Base-by-base conservation (phyloP, 2,888 invertebrate genomes). In the Chorisops tibialis region DNA sequence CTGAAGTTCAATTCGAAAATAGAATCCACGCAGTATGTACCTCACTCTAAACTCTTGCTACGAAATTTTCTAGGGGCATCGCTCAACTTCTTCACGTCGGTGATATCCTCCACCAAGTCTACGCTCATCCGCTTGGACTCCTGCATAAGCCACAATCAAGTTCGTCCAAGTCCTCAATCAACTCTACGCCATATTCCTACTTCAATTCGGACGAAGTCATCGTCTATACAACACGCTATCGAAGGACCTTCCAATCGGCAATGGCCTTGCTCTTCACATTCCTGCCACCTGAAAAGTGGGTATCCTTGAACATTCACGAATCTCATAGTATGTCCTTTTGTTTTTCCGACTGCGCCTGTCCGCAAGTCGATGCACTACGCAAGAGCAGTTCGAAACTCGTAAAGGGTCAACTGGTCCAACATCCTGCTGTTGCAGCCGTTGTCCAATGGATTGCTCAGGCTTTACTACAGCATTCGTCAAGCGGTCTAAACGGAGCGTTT, bases 181-280 rank as follows among this genome's bases (percentile, higher is more conserved):
- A 74, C 18, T 69, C 76, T 0, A 76, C 75, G 1, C 77, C 75
- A 0, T 74, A 75, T 35, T 72, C 75, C 1, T 66, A 70, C 61
- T 75, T 73, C 51, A 79, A 73, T 75, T 76, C 78, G 1, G 82
- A 85, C 3, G 88, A 87, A 66, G 80, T 89, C 35, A 73, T 87
- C 12, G 82, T 89, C 4, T 88, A 87, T 73, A 91, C 92, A 68
- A 95, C 96, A 0, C 83, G 89, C 43, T 94, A 93, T 74, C 79
- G 93, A 1, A 83, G 97, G 70, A 96, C 96, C 16, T 93, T 91
- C 72, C 96, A 96, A 78, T 95, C 95, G 69, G 88, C 91, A 0
- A 81, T 93, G 68, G 92, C 92, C 0, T 82, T 93, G 68, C 75
- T 91, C 3, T 90, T 85, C 72, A 84, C 87, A 0, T 82, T 93